Evolutionary conservation across 2,797 vertebrate species (phyloP).

Genomic region (Mallotus villosus): DNA sequence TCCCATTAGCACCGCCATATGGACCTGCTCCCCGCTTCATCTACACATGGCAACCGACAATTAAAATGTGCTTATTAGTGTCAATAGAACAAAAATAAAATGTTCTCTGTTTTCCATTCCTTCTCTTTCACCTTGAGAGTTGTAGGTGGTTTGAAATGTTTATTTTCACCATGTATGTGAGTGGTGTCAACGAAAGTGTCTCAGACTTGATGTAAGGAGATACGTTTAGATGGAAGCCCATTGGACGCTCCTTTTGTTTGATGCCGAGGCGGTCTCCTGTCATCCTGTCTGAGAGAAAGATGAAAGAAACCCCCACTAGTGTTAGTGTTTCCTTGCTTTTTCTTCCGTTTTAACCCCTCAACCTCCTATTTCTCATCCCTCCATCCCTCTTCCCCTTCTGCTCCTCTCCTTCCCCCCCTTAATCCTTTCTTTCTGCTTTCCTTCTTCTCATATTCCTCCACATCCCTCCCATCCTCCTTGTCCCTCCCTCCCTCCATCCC

Average conservation of each 20-base stretch:
- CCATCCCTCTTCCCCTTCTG: not conserved
- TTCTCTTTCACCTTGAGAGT: not conserved
- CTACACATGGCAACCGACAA: not conserved
- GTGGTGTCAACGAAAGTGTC: no score
- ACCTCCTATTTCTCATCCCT: slow-evolving; percentile 8
- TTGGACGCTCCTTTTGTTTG: no score
- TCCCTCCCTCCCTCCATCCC: slow-evolving; percentile 11
- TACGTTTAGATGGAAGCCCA: not conserved
- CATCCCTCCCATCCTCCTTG: not conserved
- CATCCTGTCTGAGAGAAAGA: not conserved
- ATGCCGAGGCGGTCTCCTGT: no score
- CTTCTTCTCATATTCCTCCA: not conserved
- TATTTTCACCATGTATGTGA: no score
- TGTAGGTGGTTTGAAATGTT: not conserved
- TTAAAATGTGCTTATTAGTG: slow-evolving; percentile 23
- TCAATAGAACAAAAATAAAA: slow-evolving; percentile 13
- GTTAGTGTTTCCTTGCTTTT: no score
- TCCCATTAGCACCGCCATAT: slow-evolving; percentile 57
- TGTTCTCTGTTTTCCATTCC: slow-evolving; percentile 1
- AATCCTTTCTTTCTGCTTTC: not conserved
- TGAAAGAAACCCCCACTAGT: not conserved
- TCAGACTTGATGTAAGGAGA: not conserved
- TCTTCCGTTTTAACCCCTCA: not conserved
- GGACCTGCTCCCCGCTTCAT: slow-evolving; percentile 35
- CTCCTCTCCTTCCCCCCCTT: not conserved